A percentile compares a stretch with the other conserved stretches of the same genome.
Evolutionary conservation across 1,140 invertebrate species (phyloP).

Genomic region (Leguminivora glycinivorella): DNA sequence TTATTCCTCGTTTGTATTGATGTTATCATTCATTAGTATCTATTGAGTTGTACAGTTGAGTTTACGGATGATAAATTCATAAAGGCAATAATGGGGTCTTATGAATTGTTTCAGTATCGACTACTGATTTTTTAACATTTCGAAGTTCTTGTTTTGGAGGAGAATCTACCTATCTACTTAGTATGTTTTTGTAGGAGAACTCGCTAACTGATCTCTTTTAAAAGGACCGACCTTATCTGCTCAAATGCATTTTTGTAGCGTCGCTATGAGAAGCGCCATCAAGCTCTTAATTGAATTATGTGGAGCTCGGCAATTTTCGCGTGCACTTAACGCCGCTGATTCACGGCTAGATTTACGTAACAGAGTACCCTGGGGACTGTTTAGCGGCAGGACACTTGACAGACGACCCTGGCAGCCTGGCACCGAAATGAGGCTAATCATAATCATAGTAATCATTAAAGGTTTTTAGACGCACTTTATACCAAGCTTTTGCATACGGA

Average conservation of each 20-base stretch:
- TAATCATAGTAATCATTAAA: conserved; percentile 3
- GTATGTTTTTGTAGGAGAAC: neutral
- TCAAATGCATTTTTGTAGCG: neutral
- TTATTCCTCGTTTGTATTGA: neutral
- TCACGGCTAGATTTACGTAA: conserved; percentile 61
- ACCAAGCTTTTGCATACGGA: neutral
- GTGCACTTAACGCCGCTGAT: conserved; percentile 68
- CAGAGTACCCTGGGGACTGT: conserved; percentile 51
- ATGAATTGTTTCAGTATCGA: neutral
- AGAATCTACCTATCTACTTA: neutral
- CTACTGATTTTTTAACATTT: too few relatives aligned
- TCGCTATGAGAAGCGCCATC: conserved; percentile 40
- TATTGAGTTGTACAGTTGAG: neutral
- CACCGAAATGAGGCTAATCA: conserved; percentile 31
- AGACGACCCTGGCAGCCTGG: conserved; percentile 54
- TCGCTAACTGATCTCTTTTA: neutral
- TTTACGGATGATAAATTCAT: neutral
- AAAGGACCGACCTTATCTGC: neutral
- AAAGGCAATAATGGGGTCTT: neutral
- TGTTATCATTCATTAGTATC: conserved; percentile 22
- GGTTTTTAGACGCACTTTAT: neutral
- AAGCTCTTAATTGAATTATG: conserved; percentile 74
- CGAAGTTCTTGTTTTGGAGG: too few relatives aligned
- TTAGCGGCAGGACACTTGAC: conserved; percentile 45
- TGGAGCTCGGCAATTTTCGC: conserved; percentile 67